Percentiles rank a stretch among this genome's conserved stretches.
These are phyloP conservation scores for Melanotaenia pygmaea DNA, from an alignment of 2,797 vertebrate species.

Conservation along the genomic window DNA sequence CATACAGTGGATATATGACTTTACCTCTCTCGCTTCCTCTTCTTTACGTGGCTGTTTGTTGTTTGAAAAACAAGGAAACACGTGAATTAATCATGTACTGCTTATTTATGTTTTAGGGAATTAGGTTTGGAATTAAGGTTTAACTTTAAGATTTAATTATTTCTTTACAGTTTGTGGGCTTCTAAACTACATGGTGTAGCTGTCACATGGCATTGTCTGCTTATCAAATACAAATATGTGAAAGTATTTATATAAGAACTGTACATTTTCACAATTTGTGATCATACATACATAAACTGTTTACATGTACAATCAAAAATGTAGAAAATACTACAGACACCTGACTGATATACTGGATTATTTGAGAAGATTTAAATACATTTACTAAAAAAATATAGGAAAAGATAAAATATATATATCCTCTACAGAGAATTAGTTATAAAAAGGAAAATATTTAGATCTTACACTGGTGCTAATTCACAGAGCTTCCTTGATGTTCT, in stretches of 20 bases:
- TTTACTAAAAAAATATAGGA: too few relatives aligned
- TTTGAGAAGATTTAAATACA: too few relatives aligned
- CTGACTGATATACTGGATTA: too few relatives aligned
- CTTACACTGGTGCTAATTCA: background rate
- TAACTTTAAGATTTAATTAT: background rate
- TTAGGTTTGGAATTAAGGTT: background rate
- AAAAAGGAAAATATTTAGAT: too few relatives aligned
- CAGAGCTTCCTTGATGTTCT: too few relatives aligned
- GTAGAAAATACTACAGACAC: too few relatives aligned
- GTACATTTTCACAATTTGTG: too few relatives aligned
- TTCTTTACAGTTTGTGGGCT: background rate
- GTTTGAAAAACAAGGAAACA: constrained; percentile 14
- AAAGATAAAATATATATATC: too few relatives aligned
- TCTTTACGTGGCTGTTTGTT: background rate
- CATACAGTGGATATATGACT: background rate
- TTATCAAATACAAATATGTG: background rate
- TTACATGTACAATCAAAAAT: too few relatives aligned
- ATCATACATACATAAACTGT: too few relatives aligned
- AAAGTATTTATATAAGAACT: too few relatives aligned
- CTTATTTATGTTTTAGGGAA: background rate
- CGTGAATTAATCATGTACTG: background rate
- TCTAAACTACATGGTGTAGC: background rate
- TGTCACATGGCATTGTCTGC: background rate
- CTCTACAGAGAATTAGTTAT: too few relatives aligned
- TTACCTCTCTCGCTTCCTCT: background rate